Base-by-base conservation (phyloP, 2,888 invertebrate species). In the Eristalinus aeneus region DNA sequence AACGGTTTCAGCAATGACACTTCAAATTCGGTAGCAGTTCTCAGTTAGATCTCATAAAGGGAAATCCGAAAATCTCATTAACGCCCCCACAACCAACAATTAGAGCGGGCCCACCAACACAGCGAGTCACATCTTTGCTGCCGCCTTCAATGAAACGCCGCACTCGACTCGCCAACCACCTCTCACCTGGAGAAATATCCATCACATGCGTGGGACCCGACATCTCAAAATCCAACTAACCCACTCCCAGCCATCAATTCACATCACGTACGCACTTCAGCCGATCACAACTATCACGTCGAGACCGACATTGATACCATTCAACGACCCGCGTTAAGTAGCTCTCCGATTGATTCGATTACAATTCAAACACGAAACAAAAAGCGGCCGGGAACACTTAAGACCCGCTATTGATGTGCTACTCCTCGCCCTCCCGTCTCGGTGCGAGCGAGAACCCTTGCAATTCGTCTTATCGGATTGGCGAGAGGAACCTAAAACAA, bases 291-390 rank as follows among this genome's bases (percentile, higher is more conserved):
- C 69, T 61, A 75, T 79, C 71, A 78, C 69, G 39, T 65, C 69
- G 5, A n/a, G 46, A 54, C 74, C 61, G 75, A 80, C 65, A 80
- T 75, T 67, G 84, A 84, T 75, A 80, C 80, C 84, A 69, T 69
- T 84, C 80, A 80, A 71, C 69, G 60, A 75, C 64, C 63, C 61
- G 67, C 53, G 58, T 65, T 67, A 72, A 74, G 73, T 74, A 63
- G 79, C 56, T 74, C 53, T 54, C 36, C 64, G n/a, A 65, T 65
- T 46, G 39, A 65, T 39, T 82, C 65, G 65, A 76, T 76, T 60
- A 2, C 71, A 82, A 82, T 72, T 65, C 71, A 77, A 77, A 54
- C 22, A 27, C 10, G 23, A 56, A 56, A 56, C n/a, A 23, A 56
- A 23, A 56, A 2, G 5, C 23, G 11, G 23, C 22, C 56, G 1